phyloP scores from a whole-genome alignment of 2,888 invertebrate genomes.

The Quadriops clusia region DNA sequence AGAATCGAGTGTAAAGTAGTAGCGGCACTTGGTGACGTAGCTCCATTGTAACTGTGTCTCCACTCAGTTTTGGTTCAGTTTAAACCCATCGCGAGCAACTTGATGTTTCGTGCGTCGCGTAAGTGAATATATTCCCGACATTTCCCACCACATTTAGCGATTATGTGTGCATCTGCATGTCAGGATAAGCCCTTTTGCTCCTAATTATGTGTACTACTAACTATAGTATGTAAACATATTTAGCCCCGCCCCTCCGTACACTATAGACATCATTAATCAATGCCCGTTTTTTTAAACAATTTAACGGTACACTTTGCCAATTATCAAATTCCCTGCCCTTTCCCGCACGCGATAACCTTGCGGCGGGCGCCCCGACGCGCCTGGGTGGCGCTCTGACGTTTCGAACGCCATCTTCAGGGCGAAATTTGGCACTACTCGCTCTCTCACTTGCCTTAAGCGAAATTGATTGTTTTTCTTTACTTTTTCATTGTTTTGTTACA shows the following conservation, averaged over 20 bases:
- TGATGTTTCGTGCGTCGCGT: conserved; percentile 1
- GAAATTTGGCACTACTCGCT: too few species aligned
- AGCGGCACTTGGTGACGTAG: conserved; percentile 36
- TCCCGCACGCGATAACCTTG: too few species aligned
- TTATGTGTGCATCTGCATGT: conserved; percentile 1
- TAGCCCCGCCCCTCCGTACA: conserved; percentile 37
- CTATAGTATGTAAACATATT: conserved; percentile 35
- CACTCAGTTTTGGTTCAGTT: conserved; percentile 27
- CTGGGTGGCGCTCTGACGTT: too few species aligned
- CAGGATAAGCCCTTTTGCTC: conserved; percentile 2
- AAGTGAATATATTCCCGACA: too few species aligned
- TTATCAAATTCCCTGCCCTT: too few species aligned
- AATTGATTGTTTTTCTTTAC: too few species aligned
- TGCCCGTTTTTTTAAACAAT: conserved; percentile 15
- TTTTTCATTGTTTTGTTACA: too few species aligned
- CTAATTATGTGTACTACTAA: conserved; percentile 14
- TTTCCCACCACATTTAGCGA: too few species aligned
- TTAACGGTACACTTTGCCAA: conserved; percentile 1
- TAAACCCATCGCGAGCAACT: conserved; percentile 28
- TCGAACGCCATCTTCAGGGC: too few species aligned
- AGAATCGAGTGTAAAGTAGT: too few species aligned
- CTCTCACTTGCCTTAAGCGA: too few species aligned
- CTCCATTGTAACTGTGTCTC: conserved; percentile 36
- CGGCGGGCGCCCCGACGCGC: too few species aligned
- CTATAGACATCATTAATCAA: conserved; percentile 27